Conservation (phyloP, 2,888 invertebrate species). For the Drosophila vallismaia region DNA sequence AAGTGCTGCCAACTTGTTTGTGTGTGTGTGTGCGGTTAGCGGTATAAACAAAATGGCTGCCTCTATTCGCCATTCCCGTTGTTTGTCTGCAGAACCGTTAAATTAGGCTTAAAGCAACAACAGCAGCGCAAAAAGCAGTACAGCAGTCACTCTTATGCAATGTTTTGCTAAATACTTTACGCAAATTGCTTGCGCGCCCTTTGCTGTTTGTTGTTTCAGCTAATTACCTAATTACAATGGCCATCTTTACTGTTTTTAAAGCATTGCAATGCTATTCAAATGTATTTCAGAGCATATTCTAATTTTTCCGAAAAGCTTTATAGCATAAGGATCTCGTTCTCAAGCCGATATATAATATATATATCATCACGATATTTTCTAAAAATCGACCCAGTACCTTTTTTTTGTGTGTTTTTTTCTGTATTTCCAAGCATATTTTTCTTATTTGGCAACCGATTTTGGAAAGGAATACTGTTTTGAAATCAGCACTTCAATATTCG, state of each 20-base stretch:
- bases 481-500: too few species aligned
- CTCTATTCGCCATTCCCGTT: conserved; percentile 48
- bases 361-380: too few species aligned
- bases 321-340: too few species aligned
- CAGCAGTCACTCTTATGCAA: conserved; percentile 34
- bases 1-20: conserved; percentile 49
- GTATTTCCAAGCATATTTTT: too few species aligned
- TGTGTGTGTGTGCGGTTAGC: conserved; percentile 44
- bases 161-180: conserved; percentile 63
- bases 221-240: conserved; percentile 66
- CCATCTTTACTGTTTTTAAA: conserved; percentile 3
- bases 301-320: too few species aligned
- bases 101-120: conserved; percentile 70
- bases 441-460: too few species aligned
- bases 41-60: conserved; percentile 69
- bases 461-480: too few species aligned
- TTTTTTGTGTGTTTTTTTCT: too few species aligned
- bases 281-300: too few species aligned
- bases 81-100: conserved; percentile 66
- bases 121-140: conserved; percentile 12
- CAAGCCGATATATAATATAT: too few species aligned
- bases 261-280: too few species aligned
- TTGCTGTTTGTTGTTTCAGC: conserved; percentile 47
- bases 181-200: conserved; percentile 45
- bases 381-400: too few species aligned